A percentile compares a stretch with the other conserved stretches of the same genome.
Conservation (phyloP, 2,888 invertebrate species). For the Drosophila merina region DNA sequence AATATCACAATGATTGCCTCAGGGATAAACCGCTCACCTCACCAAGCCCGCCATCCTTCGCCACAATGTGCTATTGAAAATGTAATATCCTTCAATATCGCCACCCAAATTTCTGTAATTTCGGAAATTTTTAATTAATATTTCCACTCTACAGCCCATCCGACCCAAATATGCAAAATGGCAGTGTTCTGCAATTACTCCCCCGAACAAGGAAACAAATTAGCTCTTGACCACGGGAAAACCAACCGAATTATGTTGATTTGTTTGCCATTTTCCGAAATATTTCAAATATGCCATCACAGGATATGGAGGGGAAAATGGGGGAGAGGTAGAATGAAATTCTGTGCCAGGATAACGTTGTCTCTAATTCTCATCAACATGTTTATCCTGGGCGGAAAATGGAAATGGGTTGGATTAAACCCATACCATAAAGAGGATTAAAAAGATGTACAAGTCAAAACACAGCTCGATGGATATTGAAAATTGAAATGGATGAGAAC, state of each 20-base stretch:
- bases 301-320: conserved; percentile 7
- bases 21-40: conserved; percentile 18
- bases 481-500: not conserved
- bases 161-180: conserved; percentile 16
- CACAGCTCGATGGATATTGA: not conserved
- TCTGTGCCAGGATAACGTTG: conserved; percentile 10
- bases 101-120: conserved; percentile 15
- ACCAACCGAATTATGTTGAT: conserved; percentile 59
- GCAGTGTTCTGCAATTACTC: conserved; percentile 16
- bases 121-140: conserved; percentile 34
- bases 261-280: conserved; percentile 53
- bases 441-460: conserved; percentile 6
- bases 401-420: conserved; percentile 22
- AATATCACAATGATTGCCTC: conserved; percentile 43
- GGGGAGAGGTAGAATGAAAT: no score
- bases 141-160: not conserved
- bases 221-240: conserved; percentile 34
- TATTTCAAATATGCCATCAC: conserved; percentile 38
- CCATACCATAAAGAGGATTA: conserved; percentile 16
- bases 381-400: conserved; percentile 8
- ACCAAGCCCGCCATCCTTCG: not conserved
- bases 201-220: conserved; percentile 37
- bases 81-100: conserved; percentile 9
- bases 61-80: not conserved
- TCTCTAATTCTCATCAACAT: conserved; percentile 40